These are phyloP conservation scores for Crossaster papposus DNA, from an alignment of 53 echinoderm and acorn worm genomes.

Conservation along the genomic window DNA sequence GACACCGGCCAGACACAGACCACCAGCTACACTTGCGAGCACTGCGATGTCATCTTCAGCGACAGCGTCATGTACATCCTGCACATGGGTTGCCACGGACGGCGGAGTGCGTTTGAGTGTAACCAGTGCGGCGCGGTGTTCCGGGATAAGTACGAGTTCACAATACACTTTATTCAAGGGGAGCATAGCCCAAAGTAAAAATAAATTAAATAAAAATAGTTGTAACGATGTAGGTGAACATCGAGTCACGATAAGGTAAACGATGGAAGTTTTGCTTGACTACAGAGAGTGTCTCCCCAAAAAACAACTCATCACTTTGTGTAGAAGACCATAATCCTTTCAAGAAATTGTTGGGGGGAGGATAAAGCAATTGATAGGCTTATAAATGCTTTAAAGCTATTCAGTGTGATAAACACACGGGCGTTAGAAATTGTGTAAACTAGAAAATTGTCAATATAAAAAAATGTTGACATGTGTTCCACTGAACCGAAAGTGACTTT, in stretches of 20 bases:
- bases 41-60: conserved; percentile 69
- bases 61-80: conserved; percentile 74
- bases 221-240: no score
- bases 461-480: neutral
- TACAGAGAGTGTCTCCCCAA: no score
- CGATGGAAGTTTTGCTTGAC: no score
- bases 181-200: conserved; percentile 61
- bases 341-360: no score
- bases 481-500: neutral
- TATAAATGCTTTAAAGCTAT: no score
- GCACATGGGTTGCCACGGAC: conserved; percentile 73
- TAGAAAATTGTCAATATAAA: neutral
- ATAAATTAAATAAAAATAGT: neutral
- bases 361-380: no score
- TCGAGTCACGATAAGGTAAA: no score
- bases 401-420: neutral
- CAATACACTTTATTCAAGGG: conserved; percentile 73
- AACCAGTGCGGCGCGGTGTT: conserved; percentile 70
- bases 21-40: conserved; percentile 67
- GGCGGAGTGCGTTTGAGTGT: conserved; percentile 70
- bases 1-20: conserved; percentile 65
- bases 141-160: conserved; percentile 70
- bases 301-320: no score
- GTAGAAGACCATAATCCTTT: no score
- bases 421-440: neutral